A percentile compares a stretch with the other conserved stretches of the same genome.
Conservation (phyloP, 2,113 vertebrate genomes). For the Charina bottae region DNA sequence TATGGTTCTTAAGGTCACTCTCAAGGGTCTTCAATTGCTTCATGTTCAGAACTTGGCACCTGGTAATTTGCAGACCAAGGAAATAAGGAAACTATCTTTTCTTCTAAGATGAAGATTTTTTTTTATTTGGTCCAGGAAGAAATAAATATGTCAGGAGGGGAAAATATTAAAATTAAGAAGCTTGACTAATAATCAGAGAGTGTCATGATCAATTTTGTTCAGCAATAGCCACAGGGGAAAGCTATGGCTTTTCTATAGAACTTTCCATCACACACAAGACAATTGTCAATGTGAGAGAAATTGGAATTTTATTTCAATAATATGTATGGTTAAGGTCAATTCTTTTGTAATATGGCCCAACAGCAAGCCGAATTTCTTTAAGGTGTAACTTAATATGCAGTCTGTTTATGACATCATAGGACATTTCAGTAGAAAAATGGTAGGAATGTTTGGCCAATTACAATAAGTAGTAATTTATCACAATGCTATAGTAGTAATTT, state of each 20-base stretch:
- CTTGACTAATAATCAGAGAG: constrained; percentile 75
- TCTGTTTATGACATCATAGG: constrained; percentile 27
- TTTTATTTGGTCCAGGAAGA: constrained; percentile 68
- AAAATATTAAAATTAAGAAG: constrained; percentile 82
- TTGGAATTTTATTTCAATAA: constrained; percentile 72
- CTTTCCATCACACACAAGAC: constrained; percentile 7
- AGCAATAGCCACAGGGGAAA: constrained; percentile 40
- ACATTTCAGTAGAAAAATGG: constrained; percentile 17
- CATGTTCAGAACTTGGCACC: constrained; percentile 69
- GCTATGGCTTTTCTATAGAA: constrained; percentile 48
- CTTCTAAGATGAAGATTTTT: constrained; percentile 70
- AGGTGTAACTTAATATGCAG: constrained; percentile 63
- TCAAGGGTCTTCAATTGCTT: constrained; percentile 77
- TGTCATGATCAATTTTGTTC: constrained; percentile 71
- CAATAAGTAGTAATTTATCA: rapidly evolving
- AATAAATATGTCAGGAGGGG: constrained; percentile 78
- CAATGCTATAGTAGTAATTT: neutral
- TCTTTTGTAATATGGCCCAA: constrained; percentile 53
- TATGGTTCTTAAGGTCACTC: constrained; percentile 73
- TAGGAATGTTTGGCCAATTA: neutral
- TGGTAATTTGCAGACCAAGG: constrained; percentile 75
- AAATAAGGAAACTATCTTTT: constrained; percentile 69
- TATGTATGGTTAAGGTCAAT: constrained; percentile 61
- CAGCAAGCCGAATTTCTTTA: constrained; percentile 57
- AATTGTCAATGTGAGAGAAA: constrained; percentile 58